These are phyloP conservation scores for Himantopus leucocephalus DNA, from an alignment of 2,113 vertebrate species.

Conservation along the genomic window DNA sequence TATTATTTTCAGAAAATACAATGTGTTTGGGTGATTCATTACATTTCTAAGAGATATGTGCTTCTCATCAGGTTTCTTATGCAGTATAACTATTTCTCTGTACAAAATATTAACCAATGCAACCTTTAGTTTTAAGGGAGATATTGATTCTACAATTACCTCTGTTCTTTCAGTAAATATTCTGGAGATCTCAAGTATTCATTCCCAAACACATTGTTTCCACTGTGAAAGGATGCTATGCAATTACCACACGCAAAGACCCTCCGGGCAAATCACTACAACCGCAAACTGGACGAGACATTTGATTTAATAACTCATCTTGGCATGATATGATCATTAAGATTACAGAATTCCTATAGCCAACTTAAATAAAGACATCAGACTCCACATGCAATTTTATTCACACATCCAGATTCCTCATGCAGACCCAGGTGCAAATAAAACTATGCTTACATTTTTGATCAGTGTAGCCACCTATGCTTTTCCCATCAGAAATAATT, in stretches of 20 bases:
- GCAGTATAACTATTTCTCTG: neutral
- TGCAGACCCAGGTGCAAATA: neutral
- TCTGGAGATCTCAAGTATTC: neutral
- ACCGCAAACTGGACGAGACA: neutral
- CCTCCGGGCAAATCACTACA: neutral
- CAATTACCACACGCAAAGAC: neutral
- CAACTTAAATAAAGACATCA: neutral
- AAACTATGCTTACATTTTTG: neutral
- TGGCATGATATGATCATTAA: neutral
- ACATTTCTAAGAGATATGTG: neutral
- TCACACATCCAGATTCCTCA: neutral
- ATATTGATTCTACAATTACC: slow-evolving; percentile 3
- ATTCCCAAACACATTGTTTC: neutral
- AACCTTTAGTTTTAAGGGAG: neutral
- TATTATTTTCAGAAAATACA: neutral
- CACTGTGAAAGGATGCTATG: neutral
- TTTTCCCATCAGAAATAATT: neutral
- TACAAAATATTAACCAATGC: slow-evolving; percentile 34
- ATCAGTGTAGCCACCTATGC: neutral
- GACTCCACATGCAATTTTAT: neutral
- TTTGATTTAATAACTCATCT: neutral
- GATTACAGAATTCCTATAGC: neutral
- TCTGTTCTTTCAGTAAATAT: neutral
- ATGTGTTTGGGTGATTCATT: neutral
- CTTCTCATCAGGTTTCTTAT: neutral